Evolutionary conservation across 2,888 invertebrate species (phyloP).

Genomic region (Glaucopsyche alexis): DNA sequence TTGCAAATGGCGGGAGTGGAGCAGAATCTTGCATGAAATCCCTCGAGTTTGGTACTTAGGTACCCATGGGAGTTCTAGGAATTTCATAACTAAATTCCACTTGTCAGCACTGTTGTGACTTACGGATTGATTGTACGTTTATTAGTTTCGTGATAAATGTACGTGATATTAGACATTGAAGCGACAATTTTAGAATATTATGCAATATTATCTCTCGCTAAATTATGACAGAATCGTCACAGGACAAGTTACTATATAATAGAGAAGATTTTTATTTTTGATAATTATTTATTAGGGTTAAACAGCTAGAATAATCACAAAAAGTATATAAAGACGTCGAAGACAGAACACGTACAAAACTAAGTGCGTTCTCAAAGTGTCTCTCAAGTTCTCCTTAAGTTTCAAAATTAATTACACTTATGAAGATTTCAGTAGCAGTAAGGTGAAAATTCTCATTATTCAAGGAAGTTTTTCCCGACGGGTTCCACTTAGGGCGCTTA

Average conservation of each 20-base stretch:
- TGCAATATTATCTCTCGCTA: neutral
- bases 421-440: constrained; percentile 16
- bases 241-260: no score
- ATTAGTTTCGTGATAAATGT: neutral
- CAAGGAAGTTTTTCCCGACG: constrained; percentile 40
- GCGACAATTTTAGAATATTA: neutral
- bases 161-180: neutral
- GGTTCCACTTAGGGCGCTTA: constrained; percentile 42
- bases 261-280: no score
- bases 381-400: constrained; percentile 14
- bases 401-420: constrained; percentile 14
- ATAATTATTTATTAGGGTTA: no score
- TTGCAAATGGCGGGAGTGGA: constrained; percentile 8
- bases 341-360: constrained; percentile 20
- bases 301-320: no score
- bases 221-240: no score
- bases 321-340: neutral
- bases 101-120: neutral
- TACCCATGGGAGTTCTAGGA: constrained; percentile 15
- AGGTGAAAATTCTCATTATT: constrained; percentile 43
- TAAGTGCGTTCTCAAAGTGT: constrained; percentile 7
- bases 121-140: constrained; percentile 6
- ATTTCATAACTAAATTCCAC: constrained; percentile 23
- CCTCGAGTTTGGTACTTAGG: constrained; percentile 10
- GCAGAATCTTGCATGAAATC: constrained; percentile 21